These are phyloP conservation scores for Hippocampus barbouri DNA, from an alignment of 2,113 vertebrate genomes.

Conservation along the genomic window DNA sequence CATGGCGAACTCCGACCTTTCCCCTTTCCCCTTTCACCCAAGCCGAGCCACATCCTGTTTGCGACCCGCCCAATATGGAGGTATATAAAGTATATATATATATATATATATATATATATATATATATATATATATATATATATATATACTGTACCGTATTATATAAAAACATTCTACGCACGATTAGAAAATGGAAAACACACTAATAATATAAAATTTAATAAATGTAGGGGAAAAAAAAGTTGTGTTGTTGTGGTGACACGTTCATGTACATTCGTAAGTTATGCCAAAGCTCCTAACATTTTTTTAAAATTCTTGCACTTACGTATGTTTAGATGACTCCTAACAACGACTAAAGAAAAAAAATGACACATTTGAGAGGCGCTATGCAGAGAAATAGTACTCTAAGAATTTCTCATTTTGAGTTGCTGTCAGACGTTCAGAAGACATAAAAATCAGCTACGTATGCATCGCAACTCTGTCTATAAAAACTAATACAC, in stretches of 20 bases:
- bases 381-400: too few relatives aligned
- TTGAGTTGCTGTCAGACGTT: too few relatives aligned
- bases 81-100: too few relatives aligned
- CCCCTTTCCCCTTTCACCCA: slow-evolving; percentile 64
- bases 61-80: background rate
- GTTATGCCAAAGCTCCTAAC: background rate
- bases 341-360: too few relatives aligned
- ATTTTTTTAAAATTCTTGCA: too few relatives aligned
- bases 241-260: background rate
- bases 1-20: slow-evolving; percentile 68
- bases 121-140: too few relatives aligned
- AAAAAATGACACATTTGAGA: too few relatives aligned
- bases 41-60: slow-evolving; percentile 5
- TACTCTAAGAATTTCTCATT: too few relatives aligned
- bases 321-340: too few relatives aligned
- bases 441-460: too few relatives aligned
- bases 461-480: too few relatives aligned
- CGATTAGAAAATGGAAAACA: background rate
- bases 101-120: background rate
- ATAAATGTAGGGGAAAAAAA: background rate
- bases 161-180: background rate
- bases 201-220: background rate
- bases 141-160: background rate
- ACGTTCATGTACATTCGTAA: background rate
- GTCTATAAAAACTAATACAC: too few relatives aligned